Percentiles rank a stretch among this genome's conserved stretches.
Evolutionary conservation across 2,113 vertebrate genomes (phyloP).

Genomic region (Neogobius melanostomus): DNA sequence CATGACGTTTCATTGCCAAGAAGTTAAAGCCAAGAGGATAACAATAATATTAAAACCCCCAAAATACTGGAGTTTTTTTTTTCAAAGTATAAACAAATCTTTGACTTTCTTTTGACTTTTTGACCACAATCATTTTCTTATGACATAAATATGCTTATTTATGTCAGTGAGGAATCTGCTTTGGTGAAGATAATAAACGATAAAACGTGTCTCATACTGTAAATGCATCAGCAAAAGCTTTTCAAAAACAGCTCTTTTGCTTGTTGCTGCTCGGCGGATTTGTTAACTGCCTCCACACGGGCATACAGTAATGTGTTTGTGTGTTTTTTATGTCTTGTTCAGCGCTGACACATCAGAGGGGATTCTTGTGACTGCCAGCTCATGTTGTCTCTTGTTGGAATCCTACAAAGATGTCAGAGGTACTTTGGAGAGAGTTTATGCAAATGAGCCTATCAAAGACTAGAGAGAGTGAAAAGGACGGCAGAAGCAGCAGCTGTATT

Average conservation of each 20-base stretch:
- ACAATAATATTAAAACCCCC: too few relatives aligned
- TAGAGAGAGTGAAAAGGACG: slow-evolving; percentile 64
- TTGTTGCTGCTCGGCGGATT: not conserved
- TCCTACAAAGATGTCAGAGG: slow-evolving; percentile 80
- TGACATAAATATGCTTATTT: too few relatives aligned
- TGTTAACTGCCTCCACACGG: not conserved
- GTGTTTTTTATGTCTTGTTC: slow-evolving; percentile 1
- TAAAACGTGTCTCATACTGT: slow-evolving; percentile 19
- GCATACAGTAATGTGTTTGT: not conserved
- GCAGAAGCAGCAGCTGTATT: slow-evolving; percentile 53
- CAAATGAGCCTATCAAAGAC: slow-evolving; percentile 76
- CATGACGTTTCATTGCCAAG: too few relatives aligned
- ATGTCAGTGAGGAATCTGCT: too few relatives aligned
- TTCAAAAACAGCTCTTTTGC: not conserved
- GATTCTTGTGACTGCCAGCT: slow-evolving; percentile 26
- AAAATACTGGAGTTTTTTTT: too few relatives aligned
- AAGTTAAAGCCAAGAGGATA: too few relatives aligned
- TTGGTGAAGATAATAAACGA: too few relatives aligned
- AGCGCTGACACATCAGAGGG: slow-evolving; percentile 9
- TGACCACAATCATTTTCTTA: too few relatives aligned
- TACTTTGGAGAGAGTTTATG: slow-evolving; percentile 70
- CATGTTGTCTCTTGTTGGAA: slow-evolving; percentile 46
- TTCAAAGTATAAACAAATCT: too few relatives aligned
- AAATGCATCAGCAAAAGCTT: not conserved
- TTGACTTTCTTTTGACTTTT: too few relatives aligned